Base-by-base conservation (phyloP, 1,140 invertebrate species). In the Trinorchestia longiramus region DNA sequence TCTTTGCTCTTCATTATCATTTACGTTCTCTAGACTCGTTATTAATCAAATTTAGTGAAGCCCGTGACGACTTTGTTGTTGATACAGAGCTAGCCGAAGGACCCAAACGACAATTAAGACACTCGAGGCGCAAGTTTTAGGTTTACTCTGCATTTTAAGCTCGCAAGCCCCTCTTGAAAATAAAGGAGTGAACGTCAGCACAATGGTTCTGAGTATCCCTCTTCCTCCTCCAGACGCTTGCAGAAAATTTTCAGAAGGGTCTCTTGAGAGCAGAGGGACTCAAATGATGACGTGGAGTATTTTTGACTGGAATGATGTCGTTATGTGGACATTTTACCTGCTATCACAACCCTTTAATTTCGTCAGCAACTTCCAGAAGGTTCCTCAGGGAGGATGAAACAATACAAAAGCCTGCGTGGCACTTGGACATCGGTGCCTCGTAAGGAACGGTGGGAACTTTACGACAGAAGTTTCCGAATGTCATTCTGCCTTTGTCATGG, bases 341-440 rank as follows among this genome's bases (percentile, higher is more conserved):
- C 28, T 42, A 90, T 90, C 88, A 90, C 88, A 90, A 90, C 88
- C 42, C 88, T 90, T 90, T 90, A 90, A 90, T 90, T 90, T 43
- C 88, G 43, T 90, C 88, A 90, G 88, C 88, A 90, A 90, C 88
- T 90, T 41, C 6, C 41, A 42, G 88, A 90, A 43, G 41, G 88
- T 90, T 90, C 88, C 11, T 90, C 41, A 90, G 43, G n/a, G 88
- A 90, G 88, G 43, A 36, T 15, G 28, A 36, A 90, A 90, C 62
- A 77, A 77, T 77, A 77, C 62, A 77, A 77, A 77, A 77, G 62
- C 15, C 11, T 28, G 8, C 62, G 15, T 77, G 62, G 28, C 62
- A 77, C 62, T 77, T 77, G 62, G 62, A 77, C 62, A 77, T 77
- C 62, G 62, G 62, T 77, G 62, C 62, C 62, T 77, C 62, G 62